phyloP scores from a whole-genome alignment of 2,113 vertebrate species.

The Xiphophorus couchianus region DNA sequence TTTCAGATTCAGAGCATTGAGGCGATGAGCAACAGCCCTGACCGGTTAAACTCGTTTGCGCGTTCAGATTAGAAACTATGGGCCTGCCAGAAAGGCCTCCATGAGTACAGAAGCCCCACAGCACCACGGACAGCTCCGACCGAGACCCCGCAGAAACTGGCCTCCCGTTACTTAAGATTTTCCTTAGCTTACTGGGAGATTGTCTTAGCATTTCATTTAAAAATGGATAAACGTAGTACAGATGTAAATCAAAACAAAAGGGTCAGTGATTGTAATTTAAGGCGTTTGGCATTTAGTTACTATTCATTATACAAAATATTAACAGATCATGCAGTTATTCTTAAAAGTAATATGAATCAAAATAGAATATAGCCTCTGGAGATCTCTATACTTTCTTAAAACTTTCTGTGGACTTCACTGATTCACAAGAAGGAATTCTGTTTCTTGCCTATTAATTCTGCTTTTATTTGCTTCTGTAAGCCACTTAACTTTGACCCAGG shows the following conservation, averaged over 20 bases:
- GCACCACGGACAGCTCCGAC: constrained; percentile 78
- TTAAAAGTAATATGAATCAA: background rate
- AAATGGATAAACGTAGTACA: too few relatives aligned
- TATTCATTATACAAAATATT: background rate
- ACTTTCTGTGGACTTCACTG: background rate
- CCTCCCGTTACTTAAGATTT: constrained; percentile 16
- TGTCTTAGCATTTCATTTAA: too few relatives aligned
- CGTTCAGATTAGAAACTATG: background rate
- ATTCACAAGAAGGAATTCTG: background rate
- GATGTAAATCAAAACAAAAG: background rate
- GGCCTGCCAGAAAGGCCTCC: background rate
- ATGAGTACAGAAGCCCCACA: constrained; percentile 34
- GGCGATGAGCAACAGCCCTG: background rate
- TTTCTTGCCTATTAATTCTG: background rate
- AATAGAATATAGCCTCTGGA: background rate
- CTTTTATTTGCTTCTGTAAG: too few relatives aligned
- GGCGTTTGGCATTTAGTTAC: background rate
- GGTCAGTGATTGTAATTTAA: background rate
- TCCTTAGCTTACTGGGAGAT: too few relatives aligned
- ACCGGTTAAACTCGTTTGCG: background rate
- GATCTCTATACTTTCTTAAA: background rate
- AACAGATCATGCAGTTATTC: background rate
- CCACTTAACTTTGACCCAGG: too few relatives aligned
- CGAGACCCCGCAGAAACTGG: background rate
- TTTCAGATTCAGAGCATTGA: background rate